Conservation (phyloP, 2,113 vertebrate species). For the Psettodes erumei region DNA sequence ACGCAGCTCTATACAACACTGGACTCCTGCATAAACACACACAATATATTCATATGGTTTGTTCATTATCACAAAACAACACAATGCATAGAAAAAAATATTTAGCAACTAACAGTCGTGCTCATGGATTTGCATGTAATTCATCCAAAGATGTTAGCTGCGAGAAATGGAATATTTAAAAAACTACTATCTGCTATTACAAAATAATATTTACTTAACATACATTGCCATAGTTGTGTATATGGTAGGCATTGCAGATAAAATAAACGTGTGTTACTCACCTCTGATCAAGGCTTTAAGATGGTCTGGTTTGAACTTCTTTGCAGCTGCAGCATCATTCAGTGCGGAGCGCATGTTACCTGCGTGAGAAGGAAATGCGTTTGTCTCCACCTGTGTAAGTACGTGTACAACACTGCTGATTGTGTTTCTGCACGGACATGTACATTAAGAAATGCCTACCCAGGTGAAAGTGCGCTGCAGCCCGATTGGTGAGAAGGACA, state of each 20-base stretch:
- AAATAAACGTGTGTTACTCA: slow-evolving; percentile 58
- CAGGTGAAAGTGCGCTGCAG: slow-evolving; percentile 90
- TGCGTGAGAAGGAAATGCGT: slow-evolving; percentile 52
- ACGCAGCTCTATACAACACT: slow-evolving; percentile 90
- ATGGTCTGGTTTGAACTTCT: slow-evolving; percentile 90
- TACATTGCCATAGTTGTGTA: not conserved
- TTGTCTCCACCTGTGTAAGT: not conserved
- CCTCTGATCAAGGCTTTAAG: slow-evolving; percentile 94
- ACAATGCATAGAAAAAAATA: too few relatives aligned
- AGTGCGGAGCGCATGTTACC: slow-evolving; percentile 95
- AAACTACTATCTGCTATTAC: too few relatives aligned
- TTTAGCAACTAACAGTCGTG: too few relatives aligned
- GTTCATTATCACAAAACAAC: too few relatives aligned
- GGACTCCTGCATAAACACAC: slow-evolving; percentile 83
- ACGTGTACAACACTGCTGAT: not conserved
- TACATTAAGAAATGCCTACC: slow-evolving; percentile 74
- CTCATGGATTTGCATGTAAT: too few relatives aligned
- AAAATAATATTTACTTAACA: not conserved
- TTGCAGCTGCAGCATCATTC: slow-evolving; percentile 88
- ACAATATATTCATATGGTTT: not conserved
- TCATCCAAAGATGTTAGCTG: too few relatives aligned
- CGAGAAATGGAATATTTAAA: too few relatives aligned
- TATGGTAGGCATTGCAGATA: not conserved
- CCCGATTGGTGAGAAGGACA: slow-evolving; percentile 90
- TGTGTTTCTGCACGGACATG: not conserved